These are phyloP conservation scores for Caenorhabditis angaria DNA, from an alignment of 2,888 invertebrate species.

Conservation along the genomic window DNA sequence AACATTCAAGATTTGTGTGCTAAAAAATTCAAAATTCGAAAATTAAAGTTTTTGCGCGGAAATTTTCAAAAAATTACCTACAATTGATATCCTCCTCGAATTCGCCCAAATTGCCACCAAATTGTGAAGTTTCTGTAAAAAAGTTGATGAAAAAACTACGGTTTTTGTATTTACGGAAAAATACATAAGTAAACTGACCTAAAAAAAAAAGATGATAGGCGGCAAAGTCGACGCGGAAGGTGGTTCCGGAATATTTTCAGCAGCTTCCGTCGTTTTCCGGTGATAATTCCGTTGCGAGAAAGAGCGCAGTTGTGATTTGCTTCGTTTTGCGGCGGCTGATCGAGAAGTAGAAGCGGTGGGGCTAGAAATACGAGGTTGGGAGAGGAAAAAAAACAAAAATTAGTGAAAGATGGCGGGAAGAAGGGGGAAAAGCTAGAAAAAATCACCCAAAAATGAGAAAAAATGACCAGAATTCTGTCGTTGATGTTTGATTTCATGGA, in stretches of 20 bases:
- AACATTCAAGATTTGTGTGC: too few species aligned
- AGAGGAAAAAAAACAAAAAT: conserved; percentile 10
- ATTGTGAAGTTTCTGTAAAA: too few species aligned
- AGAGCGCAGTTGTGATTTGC: conserved; percentile 41
- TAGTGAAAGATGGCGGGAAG: not conserved
- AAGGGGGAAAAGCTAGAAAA: not conserved
- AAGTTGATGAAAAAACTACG: too few species aligned
- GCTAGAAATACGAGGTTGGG: conserved; percentile 13
- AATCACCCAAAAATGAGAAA: not conserved
- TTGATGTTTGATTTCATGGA: conserved; percentile 84
- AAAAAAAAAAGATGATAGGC: too few species aligned
- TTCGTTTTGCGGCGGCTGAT: conserved; percentile 24
- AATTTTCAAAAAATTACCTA: too few species aligned
- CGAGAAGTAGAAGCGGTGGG: conserved; percentile 35
- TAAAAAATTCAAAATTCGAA: too few species aligned
- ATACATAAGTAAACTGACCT: too few species aligned
- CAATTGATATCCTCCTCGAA: too few species aligned
- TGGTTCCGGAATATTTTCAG: conserved; percentile 9
- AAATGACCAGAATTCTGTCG: conserved; percentile 75
- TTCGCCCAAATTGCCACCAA: too few species aligned
- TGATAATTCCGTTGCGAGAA: conserved; percentile 35
- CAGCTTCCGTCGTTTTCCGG: conserved; percentile 17
- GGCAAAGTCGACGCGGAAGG: conserved; percentile 5
- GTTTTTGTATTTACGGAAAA: too few species aligned
- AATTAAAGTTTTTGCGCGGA: too few species aligned